Base-by-base conservation (phyloP, 2,797 vertebrate genomes). In the Centroberyx gerrardi region DNA sequence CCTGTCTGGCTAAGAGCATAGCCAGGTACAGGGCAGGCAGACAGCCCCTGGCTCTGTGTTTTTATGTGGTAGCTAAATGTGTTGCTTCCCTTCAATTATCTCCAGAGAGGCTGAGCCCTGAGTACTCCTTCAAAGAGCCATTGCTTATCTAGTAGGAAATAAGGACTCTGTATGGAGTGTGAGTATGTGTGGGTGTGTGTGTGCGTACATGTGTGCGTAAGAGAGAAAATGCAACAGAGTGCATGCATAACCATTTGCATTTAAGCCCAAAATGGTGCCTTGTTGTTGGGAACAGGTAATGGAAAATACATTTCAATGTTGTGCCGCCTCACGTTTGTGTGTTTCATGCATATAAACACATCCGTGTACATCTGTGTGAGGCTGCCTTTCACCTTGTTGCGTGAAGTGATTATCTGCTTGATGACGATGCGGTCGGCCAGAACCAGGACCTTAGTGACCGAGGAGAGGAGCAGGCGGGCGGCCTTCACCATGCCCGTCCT, bases 361-460 rank as follows among this genome's bases (percentile, higher is more conserved):
- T 8, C 42, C 28, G 13, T 40, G 38, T 28, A 10, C 12, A 12
- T 51, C 27, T 28, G 18, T 40, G 13, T 5, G 2, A 46, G 22
- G 1, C 7, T n/a, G 46, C n/a, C 51, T 46, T 90, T 85, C 94
- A 99, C 98, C 96, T 99, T 99, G 94, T 97, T 99, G 88, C 97
- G 97, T 12, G 98, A 99, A 67, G 95, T 94, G 93, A 98, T 96
- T 90, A 99, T 99, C 92, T 99, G 98, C 85, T 99, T 99, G 93
- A 99, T 97, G 87, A 99, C 97, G 52, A 99, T 97, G 86, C 96
- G 96, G 90, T 99, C 98, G 17, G 98, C 98, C 76, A 99, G 90
- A 70, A 99, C 96, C 87, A 99, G 92, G 74, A 99, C 98, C 91
- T 98, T 99, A 27, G 98, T 99, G 92, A 99, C 98, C 0, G 98